A percentile compares a stretch with the other conserved stretches of the same genome.
These are phyloP conservation scores for Emydoidea blandingii DNA, from an alignment of 2,797 vertebrate species.

Conservation along the genomic window DNA sequence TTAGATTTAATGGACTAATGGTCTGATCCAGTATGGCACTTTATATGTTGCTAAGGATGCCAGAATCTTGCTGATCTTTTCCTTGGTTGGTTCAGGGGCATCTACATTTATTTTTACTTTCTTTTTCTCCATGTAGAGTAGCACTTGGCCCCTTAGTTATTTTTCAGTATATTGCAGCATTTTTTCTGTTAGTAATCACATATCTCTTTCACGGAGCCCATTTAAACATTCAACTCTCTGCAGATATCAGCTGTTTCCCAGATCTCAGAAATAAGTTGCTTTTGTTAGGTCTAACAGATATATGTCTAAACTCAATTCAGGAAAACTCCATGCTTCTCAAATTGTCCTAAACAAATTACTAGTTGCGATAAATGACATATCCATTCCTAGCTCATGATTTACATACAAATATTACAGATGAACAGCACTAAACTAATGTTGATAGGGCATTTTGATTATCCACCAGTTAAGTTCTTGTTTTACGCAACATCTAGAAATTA, in stretches of 20 bases:
- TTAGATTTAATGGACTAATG: not conserved
- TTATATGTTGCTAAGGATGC: accelerated
- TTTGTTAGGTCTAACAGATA: not conserved
- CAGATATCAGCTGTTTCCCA: not conserved
- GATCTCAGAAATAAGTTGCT: not conserved
- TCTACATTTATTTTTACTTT: not conserved
- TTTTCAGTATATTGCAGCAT: not conserved
- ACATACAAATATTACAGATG: not conserved
- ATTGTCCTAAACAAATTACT: not conserved
- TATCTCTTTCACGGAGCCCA: not conserved
- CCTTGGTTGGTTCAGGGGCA: not conserved
- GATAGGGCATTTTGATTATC: not conserved
- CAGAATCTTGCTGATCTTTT: not conserved
- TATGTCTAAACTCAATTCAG: not conserved
- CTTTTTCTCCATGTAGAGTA: not conserved
- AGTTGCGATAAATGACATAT: not conserved
- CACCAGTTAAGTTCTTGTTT: not conserved
- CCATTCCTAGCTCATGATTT: not conserved
- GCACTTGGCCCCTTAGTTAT: not conserved
- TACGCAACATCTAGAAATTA: conserved; percentile 44
- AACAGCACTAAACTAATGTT: not conserved
- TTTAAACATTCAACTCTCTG: not conserved
- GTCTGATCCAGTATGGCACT: not conserved
- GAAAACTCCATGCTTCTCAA: not conserved
- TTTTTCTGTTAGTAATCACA: not conserved